Evolutionary conservation across 2,113 vertebrate species (phyloP).

Genomic region (Mustelus asterias): DNA sequence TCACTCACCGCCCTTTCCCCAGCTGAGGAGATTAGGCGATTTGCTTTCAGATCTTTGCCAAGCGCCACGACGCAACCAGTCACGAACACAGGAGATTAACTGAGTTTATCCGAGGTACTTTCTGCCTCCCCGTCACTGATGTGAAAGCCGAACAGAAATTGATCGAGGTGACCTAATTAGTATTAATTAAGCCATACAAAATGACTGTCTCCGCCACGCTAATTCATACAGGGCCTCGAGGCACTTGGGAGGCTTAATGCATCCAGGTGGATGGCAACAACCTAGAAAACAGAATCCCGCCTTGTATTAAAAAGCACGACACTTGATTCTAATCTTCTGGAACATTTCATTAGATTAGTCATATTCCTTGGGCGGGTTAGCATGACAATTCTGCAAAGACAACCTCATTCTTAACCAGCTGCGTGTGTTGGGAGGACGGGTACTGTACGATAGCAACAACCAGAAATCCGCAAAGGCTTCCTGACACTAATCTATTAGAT

Average conservation of each 20-base stretch:
- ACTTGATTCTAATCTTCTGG: constrained; percentile 21
- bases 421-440: neutral
- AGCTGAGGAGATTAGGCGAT: neutral
- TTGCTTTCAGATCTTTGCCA: neutral
- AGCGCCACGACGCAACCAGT: neutral
- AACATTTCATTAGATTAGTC: neutral
- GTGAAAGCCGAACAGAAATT: constrained; percentile 11
- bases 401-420: neutral
- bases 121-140: neutral
- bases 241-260: too few species aligned
- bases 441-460: neutral
- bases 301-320: neutral
- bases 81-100: neutral
- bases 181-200: neutral
- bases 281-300: neutral
- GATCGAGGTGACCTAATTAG: constrained; percentile 8
- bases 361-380: neutral
- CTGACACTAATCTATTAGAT: neutral
- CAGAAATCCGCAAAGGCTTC: neutral
- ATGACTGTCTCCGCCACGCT: neutral
- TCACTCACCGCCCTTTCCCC: neutral
- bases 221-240: neutral
- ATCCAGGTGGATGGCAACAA: neutral
- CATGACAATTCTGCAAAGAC: neutral
- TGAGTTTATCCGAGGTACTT: neutral